These are phyloP conservation scores for Geodia barretti DNA, from an alignment of 37 sponge, comb jelly and placozoan genomes.

Conservation along the genomic window DNA sequence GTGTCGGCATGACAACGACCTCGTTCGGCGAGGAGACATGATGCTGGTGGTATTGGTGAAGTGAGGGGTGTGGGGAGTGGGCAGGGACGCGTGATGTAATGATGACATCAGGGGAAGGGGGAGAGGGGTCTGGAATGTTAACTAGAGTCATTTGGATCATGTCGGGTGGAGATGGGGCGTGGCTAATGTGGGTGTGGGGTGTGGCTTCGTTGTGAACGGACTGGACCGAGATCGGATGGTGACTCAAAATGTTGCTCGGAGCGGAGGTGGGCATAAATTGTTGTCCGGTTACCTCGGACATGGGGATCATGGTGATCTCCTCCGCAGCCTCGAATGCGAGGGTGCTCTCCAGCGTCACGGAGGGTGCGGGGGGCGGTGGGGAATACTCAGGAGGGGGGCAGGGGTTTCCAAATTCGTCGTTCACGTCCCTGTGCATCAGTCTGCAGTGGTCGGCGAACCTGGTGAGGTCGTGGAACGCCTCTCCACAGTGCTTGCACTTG, in stretches of 20 bases:
- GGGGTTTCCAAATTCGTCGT: slow-evolving; percentile 58
- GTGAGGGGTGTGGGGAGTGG: neutral
- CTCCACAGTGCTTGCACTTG: slow-evolving; percentile 78
- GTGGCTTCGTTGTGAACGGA: neutral
- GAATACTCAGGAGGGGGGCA: slow-evolving; percentile 32
- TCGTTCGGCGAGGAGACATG: slow-evolving; percentile 21
- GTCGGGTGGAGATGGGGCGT: no score
- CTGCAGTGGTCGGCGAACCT: slow-evolving; percentile 79
- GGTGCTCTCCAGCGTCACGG: neutral
- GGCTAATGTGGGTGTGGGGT: neutral
- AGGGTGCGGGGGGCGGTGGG: slow-evolving; percentile 27
- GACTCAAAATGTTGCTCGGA: no score
- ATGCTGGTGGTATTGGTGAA: slow-evolving; percentile 24
- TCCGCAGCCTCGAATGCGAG: slow-evolving; percentile 6
- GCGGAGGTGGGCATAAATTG: slow-evolving; percentile 5
- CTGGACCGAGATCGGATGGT: neutral
- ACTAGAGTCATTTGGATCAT: slow-evolving; percentile 19
- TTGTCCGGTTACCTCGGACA: neutral
- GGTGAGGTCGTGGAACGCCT: slow-evolving; percentile 70
- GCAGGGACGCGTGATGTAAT: neutral
- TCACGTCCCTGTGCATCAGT: slow-evolving; percentile 38
- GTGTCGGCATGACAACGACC: neutral
- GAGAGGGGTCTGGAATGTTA: slow-evolving; percentile 12
- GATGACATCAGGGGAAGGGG: neutral
- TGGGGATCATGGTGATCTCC: slow-evolving; percentile 15